Percentiles rank a stretch among this genome's conserved stretches.
phyloP scores from a whole-genome alignment of 2,113 vertebrate genomes.

The Toxostoma redivivum region DNA sequence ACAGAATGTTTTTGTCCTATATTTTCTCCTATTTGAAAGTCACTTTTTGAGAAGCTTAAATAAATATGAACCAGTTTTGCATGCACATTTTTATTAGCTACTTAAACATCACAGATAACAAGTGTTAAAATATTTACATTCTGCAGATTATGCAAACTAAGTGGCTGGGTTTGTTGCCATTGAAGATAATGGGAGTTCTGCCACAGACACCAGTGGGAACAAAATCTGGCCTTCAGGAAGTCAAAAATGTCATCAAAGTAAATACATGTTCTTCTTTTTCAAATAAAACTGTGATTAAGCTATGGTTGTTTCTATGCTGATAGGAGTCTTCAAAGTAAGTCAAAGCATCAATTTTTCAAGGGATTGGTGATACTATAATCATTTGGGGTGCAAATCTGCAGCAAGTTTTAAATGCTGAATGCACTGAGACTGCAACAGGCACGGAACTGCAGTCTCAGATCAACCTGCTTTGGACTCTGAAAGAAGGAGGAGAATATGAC shows the following conservation, averaged over 20 bases:
- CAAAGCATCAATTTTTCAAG: background rate
- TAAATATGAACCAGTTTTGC: conserved; percentile 17
- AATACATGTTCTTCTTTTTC: conserved; percentile 6
- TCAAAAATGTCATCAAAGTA: background rate
- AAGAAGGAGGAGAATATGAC: background rate
- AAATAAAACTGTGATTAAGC: background rate
- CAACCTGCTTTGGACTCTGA: background rate
- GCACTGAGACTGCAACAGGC: background rate
- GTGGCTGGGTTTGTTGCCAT: background rate
- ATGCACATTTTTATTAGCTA: conserved; percentile 48
- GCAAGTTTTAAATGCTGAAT: background rate
- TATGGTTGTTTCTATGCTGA: background rate
- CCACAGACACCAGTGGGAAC: background rate
- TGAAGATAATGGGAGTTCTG: conserved; percentile 15
- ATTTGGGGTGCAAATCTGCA: background rate
- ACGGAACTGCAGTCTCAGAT: background rate
- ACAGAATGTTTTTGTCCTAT: background rate
- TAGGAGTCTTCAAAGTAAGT: background rate
- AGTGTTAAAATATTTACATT: conserved; percentile 50
- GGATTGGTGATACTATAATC: background rate
- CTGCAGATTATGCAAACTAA: conserved; percentile 23
- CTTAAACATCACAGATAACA: conserved; percentile 31
- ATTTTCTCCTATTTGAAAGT: conserved; percentile 35
- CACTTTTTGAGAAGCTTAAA: conserved; percentile 8
- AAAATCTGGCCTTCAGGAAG: background rate